A percentile compares a stretch with the other conserved stretches of the same genome.
Evolutionary conservation across 1,140 invertebrate species (phyloP).

Genomic region (Sycophaga agraensis): DNA sequence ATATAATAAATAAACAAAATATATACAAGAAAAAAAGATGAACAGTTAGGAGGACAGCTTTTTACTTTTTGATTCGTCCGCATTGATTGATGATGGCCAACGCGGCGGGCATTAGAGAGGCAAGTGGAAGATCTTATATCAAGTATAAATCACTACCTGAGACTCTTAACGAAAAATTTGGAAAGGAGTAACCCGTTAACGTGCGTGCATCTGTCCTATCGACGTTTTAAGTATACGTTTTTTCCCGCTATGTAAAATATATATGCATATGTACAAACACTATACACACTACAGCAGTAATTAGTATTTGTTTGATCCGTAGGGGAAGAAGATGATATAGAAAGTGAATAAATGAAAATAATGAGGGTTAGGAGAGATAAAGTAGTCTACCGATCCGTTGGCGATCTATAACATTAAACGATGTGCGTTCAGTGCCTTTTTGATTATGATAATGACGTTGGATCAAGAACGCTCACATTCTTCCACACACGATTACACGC

Average conservation of each 20-base stretch:
- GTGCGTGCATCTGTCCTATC: background rate
- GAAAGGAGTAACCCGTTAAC: background rate
- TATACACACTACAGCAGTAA: background rate
- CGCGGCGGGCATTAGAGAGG: background rate
- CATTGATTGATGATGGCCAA: background rate
- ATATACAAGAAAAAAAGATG: too few relatives aligned
- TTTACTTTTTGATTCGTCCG: slow-evolving; percentile 18
- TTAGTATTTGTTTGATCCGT: slow-evolving; percentile 12
- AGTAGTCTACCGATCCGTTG: slow-evolving; percentile 25
- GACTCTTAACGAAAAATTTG: slow-evolving; percentile 23
- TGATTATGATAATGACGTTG: slow-evolving; percentile 31
- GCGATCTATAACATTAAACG: slow-evolving; percentile 21
- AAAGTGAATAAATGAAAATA: background rate
- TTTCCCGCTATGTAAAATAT: background rate
- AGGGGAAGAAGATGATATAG: background rate
- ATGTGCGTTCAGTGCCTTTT: slow-evolving; percentile 43
- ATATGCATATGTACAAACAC: background rate
- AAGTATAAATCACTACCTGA: too few relatives aligned
- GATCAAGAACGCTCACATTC: slow-evolving; percentile 26
- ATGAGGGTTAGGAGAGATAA: background rate
- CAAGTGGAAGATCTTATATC: too few relatives aligned
- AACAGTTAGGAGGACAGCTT: slow-evolving; percentile 4
- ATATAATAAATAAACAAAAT: background rate
- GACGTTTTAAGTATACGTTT: too few relatives aligned
- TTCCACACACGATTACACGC: too few relatives aligned